phyloP scores from a whole-genome alignment of 2,113 vertebrate species.

The Caloenas nicobarica region DNA sequence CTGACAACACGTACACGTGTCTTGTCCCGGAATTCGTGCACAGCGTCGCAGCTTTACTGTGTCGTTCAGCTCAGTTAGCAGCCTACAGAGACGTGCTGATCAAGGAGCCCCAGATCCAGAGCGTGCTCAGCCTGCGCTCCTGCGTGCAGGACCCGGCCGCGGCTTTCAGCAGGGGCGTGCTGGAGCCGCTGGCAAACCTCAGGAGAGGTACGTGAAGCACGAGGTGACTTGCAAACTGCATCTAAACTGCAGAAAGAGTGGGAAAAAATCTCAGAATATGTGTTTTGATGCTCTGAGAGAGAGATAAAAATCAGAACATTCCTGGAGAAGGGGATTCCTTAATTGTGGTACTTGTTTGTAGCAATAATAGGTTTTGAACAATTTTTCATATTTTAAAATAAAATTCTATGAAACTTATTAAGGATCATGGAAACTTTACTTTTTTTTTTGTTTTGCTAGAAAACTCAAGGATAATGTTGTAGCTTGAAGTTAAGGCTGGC shows the following conservation, averaged over 20 bases:
- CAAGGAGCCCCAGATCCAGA: slow-evolving; percentile 89
- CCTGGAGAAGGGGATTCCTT: background rate
- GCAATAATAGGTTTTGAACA: background rate
- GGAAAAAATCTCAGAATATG: no score
- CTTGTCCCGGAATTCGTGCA: slow-evolving; percentile 97
- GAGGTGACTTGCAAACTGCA: background rate
- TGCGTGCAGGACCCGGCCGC: slow-evolving; percentile 94
- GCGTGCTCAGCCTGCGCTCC: slow-evolving; percentile 93
- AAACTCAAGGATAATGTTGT: background rate
- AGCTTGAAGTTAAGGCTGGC: background rate
- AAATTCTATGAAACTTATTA: background rate
- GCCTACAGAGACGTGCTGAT: slow-evolving; percentile 91
- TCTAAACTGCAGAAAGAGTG: background rate
- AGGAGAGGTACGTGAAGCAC: slow-evolving; percentile 81
- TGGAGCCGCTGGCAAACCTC: slow-evolving; percentile 88
- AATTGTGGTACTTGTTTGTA: background rate
- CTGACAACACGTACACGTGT: slow-evolving; percentile 97
- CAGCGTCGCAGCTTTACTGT: slow-evolving; percentile 91
- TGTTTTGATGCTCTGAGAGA: background rate
- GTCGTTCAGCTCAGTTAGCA: slow-evolving; percentile 84
- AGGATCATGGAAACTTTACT: background rate
- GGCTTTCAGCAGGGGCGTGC: slow-evolving; percentile 88
- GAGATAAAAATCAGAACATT: background rate
- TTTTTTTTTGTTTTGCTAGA: background rate
- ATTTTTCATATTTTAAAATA: background rate